Percentiles rank a stretch among this genome's conserved stretches.
Evolutionary conservation across 2,888 invertebrate genomes (phyloP).

Genomic region (Zygaena filipendulae): DNA sequence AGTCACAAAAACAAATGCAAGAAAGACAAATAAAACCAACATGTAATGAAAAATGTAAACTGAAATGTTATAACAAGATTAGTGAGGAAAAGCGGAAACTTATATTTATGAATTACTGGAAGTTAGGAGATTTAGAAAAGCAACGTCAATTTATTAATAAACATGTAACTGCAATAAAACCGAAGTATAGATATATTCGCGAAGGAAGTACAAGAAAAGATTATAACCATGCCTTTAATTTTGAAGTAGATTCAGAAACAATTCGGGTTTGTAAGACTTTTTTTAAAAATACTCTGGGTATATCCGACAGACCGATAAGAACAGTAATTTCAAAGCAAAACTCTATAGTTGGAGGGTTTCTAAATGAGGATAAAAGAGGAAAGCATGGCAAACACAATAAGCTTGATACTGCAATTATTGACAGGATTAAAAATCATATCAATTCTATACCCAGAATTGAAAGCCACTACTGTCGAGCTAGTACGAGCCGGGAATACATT

Average conservation of each 20-base stretch:
- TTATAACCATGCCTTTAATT: slow-evolving; percentile 19
- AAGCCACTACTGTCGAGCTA: slow-evolving; percentile 20
- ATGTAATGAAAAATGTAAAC: slow-evolving; percentile 17
- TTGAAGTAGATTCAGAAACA: slow-evolving; percentile 13
- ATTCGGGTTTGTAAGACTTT: slow-evolving; percentile 10
- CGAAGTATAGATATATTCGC: slow-evolving; percentile 17
- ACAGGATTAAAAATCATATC: slow-evolving; percentile 17
- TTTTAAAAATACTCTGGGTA: slow-evolving; percentile 11
- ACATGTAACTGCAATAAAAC: slow-evolving; percentile 13
- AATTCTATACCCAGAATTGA: slow-evolving; percentile 21
- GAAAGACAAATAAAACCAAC: slow-evolving; percentile 14
- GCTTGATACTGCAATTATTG: slow-evolving; percentile 3
- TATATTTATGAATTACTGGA: slow-evolving; percentile 17
- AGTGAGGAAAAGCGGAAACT: slow-evolving; percentile 11
- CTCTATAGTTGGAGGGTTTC: slow-evolving; percentile 11
- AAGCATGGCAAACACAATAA: slow-evolving; percentile 19
- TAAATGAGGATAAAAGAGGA: slow-evolving; percentile 19
- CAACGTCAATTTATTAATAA: slow-evolving; percentile 17
- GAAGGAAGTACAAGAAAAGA: slow-evolving; percentile 15
- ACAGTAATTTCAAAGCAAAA: slow-evolving; percentile 15
- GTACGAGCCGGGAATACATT: slow-evolving; percentile 19
- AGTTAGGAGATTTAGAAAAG: slow-evolving; percentile 12
- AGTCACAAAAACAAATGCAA: slow-evolving; percentile 12
- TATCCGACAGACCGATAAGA: slow-evolving; percentile 13
- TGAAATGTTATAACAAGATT: slow-evolving; percentile 17